These are phyloP conservation scores for Diachasma alloeum DNA, from an alignment of 1,140 invertebrate species.

Conservation along the genomic window DNA sequence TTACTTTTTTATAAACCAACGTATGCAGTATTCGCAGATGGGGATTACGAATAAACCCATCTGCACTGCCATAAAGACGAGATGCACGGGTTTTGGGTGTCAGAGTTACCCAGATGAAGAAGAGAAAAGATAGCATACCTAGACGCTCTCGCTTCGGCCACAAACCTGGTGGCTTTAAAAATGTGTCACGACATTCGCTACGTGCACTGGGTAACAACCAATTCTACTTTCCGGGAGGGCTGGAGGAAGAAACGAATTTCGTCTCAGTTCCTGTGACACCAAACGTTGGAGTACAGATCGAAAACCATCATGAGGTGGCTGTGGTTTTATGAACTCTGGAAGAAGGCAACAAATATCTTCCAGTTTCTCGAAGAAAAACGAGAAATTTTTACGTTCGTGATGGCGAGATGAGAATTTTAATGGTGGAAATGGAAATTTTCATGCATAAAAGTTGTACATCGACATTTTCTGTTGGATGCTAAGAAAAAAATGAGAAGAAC, in stretches of 20 bases:
- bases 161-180: constrained; percentile 25
- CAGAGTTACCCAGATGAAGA: background rate
- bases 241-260: background rate
- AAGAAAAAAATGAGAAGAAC: too few species aligned
- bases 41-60: background rate
- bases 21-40: background rate
- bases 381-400: background rate
- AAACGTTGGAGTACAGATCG: background rate
- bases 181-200: constrained; percentile 40
- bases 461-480: too few species aligned
- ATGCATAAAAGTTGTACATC: background rate
- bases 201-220: constrained; percentile 19
- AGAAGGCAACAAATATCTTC: background rate
- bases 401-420: background rate
- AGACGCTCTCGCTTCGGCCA: background rate
- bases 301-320: background rate
- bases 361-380: background rate
- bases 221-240: background rate
- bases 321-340: background rate
- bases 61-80: background rate
- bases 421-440: background rate
- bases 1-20: background rate
- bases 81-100: background rate
- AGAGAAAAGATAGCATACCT: background rate
- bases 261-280: background rate